Evolutionary conservation across 1,140 invertebrate species (phyloP).

Genomic region (Dendrolimus kikuchii): DNA sequence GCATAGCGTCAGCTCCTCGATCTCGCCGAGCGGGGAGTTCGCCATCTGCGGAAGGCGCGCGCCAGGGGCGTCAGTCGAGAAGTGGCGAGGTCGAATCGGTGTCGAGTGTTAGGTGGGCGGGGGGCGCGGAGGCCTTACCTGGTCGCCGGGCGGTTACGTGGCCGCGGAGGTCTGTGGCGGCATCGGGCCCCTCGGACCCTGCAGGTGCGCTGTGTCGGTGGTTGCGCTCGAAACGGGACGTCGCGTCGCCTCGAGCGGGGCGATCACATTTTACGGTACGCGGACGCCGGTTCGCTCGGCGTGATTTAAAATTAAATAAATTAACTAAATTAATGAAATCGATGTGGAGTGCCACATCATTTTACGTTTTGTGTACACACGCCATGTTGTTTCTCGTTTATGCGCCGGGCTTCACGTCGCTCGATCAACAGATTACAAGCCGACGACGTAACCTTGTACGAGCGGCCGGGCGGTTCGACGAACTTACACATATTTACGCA

Average conservation of each 20-base stretch:
- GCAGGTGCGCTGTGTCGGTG: not conserved
- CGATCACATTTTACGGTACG: constrained; percentile 19
- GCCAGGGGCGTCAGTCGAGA: not conserved
- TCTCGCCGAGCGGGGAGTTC: constrained; percentile 73
- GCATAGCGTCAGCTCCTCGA: constrained; percentile 81
- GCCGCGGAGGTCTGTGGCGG: not conserved
- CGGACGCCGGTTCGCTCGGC: constrained; percentile 17
- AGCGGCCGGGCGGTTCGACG: constrained; percentile 3
- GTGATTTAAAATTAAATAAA: constrained; percentile 21
- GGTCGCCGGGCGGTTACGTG: not conserved
- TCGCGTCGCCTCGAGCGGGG: not conserved
- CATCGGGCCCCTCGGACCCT: constrained; percentile 3
- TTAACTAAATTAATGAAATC: constrained; percentile 29
- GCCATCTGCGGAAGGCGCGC: constrained; percentile 51
- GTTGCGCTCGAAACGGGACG: constrained; percentile 1
- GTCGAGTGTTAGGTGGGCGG: too few relatives aligned
- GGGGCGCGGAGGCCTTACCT: constrained; percentile 3
- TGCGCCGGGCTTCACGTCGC: constrained; percentile 30
- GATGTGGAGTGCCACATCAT: constrained; percentile 44
- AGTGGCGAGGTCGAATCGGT: not conserved
- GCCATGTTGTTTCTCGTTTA: constrained; percentile 39
- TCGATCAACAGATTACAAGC: constrained; percentile 51
- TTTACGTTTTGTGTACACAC: constrained; percentile 51
- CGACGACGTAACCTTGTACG: constrained; percentile 19
- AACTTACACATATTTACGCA: too few relatives aligned